A percentile compares a stretch with the other conserved stretches of the same genome.
Conservation (phyloP, 2,113 vertebrate genomes). For the Blennius ocellaris region DNA sequence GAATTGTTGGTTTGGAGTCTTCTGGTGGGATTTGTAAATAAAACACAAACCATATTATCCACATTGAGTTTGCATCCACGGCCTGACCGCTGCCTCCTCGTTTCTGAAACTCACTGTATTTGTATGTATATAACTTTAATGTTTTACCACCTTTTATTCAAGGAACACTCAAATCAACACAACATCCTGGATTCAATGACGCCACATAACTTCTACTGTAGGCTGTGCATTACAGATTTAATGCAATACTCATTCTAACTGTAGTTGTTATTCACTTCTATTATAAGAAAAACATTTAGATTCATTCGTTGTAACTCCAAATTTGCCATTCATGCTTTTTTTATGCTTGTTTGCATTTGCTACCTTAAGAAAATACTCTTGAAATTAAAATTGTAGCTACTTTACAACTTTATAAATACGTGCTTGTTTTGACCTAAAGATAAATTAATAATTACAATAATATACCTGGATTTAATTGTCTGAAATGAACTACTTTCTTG, state of each 20-base stretch:
- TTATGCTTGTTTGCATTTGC: conserved; percentile 17
- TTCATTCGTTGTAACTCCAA: neutral
- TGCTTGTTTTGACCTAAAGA: conserved; percentile 2
- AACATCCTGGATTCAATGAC: neutral
- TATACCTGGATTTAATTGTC: too few relatives aligned
- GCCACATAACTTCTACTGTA: conserved; percentile 30
- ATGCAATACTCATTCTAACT: conserved; percentile 2
- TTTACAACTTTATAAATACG: neutral
- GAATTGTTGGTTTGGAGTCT: too few relatives aligned
- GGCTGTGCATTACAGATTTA: conserved; percentile 13
- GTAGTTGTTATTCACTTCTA: conserved; percentile 1
- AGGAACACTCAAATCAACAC: too few relatives aligned
- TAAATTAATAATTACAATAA: conserved; percentile 1
- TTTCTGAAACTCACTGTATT: conserved; percentile 46
- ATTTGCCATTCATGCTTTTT: neutral
- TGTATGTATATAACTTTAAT: conserved; percentile 45
- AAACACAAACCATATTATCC: too few relatives aligned
- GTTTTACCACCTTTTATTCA: conserved; percentile 11
- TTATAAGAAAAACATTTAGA: neutral
- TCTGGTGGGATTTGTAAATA: too few relatives aligned
- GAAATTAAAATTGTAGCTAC: neutral
- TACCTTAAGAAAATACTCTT: neutral
- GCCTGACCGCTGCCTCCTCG: neutral
- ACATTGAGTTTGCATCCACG: too few relatives aligned
- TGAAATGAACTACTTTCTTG: too few relatives aligned